Conservation (phyloP, 2,113 vertebrate species). For the Salvelinus alpinus region DNA sequence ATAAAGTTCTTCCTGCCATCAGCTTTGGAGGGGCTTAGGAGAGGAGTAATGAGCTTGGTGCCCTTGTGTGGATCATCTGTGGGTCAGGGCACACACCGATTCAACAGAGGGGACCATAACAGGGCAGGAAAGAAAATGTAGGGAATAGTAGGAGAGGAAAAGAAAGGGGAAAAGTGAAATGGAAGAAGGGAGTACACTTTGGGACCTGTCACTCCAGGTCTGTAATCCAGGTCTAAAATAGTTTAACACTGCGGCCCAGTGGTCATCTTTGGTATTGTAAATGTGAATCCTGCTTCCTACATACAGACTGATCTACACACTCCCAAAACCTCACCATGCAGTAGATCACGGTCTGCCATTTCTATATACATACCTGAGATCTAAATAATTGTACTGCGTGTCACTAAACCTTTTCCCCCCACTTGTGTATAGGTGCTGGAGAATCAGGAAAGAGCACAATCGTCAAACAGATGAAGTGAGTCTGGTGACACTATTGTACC, state of each 20-base stretch:
- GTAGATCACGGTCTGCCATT: too few relatives aligned
- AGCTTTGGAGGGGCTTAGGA: conserved; percentile 58
- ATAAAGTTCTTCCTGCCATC: conserved; percentile 38
- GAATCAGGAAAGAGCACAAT: conserved; percentile 98
- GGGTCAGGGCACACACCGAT: background rate
- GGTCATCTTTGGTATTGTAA: background rate
- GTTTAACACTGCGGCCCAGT: background rate
- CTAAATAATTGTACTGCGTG: background rate
- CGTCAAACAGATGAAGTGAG: conserved; percentile 99
- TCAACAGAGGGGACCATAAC: background rate
- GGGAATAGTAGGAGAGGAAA: too few relatives aligned
- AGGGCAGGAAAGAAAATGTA: background rate
- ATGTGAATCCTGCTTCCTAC: background rate
- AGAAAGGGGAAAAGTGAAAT: too few relatives aligned
- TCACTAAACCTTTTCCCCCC: conserved; percentile 1
- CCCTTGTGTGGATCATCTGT: conserved; percentile 35
- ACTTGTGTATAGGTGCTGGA: conserved; percentile 82
- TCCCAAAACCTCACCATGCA: too few relatives aligned
- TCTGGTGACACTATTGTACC: conserved; percentile 27
- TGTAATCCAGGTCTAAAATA: background rate
- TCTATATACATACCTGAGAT: background rate
- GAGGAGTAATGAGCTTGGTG: conserved; percentile 54
- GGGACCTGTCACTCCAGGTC: too few relatives aligned
- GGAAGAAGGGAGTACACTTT: too few relatives aligned
- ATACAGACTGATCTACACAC: background rate